Base-by-base conservation (phyloP, 2,888 invertebrate genomes). In the Synergus umbraculus region DNA sequence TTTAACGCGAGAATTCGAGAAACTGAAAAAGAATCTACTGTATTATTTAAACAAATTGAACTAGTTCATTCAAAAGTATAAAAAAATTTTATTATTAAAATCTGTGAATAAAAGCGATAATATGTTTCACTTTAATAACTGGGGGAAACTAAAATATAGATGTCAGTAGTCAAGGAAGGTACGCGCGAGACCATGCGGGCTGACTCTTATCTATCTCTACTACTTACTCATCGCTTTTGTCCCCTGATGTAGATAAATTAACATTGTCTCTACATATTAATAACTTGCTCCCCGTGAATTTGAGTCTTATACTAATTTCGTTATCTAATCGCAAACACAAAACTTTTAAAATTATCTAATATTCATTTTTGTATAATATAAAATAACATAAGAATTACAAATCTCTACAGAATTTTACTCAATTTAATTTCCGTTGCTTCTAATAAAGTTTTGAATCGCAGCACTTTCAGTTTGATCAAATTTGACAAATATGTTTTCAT, bases 131-230 rank as follows among this genome's bases (percentile, higher is more conserved):
- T n/a, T 15, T 7, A 15, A 12, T 15, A 54, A 46, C 4, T 46
- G 46, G 4, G 54, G 18, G 8, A 5, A n/a, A 60, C 18, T 10
- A 3, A 60, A 60, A 22, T 60, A 18, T 10, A 7, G 22, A 60
- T 60, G 18, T 10, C 58, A 60, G 58, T 60, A 60, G 58, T 60
- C 18, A 60, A 18, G 58, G 22, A 60, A 60, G 58, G 9, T 60
- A 12, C 58, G 22, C 10, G 18, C 58, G 4, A 60, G 58, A 60
- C 58, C 18, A 18, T 10, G 0, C 22, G 10, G 58, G 18, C 58
- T 60, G 58, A 60, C 58, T 22, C 58, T 60, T 60, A 60, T 60
- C 58, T 60, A 18, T 8, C 18, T 60, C 58, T 60, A 60, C 58
- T 60, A 60, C 58, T 60, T 60, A 22, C 10, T 9, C 58, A 9